Evolutionary conservation across 2,888 invertebrate genomes (phyloP), one percentile per base, ranked within the genome.

Genomic region (Osmoderma eremita): DNA sequence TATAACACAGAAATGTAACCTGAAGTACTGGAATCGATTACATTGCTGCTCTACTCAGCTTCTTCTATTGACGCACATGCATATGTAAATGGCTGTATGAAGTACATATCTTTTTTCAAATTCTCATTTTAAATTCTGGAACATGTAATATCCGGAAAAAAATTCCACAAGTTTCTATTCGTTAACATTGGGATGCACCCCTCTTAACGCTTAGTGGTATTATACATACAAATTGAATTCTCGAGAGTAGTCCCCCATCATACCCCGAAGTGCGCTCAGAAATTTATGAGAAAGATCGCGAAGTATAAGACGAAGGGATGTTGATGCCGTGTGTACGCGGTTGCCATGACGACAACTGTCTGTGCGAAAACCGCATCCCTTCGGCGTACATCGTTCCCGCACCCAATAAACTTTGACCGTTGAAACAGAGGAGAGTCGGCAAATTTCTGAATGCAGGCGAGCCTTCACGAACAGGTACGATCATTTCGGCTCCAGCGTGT

Each of bases 281-380:
- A 65, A 65, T 65, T 65, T 56, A 65, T 65, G 65, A 49, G 56
- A 49, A 65, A 65, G 58, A 38, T 45, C 58, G 58, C 45, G 18
- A 45, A 45, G 24, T 22, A 30, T n/a, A 15, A 61, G 18, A 18
- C 45, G 24, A 15, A 36, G 30, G 45, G 58, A 13, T 58, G 30
- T 30, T 48, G 18, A 36, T 61, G 12, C 15, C 41, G 50, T 58
- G 65, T 50, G 39, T 50, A 51, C 65, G 51, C 18, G 17, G 51
- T 65, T 50, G 38, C 65, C 65, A 65, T 62, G 15, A 45, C 50
- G 30, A 68, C 62, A 8, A 12, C 36, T 20, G 51, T 51, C 39
- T 38, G 42, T 18, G 38, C 17, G 22, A 68, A 68, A 53, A 68
- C 53, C 62, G 45, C 22, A 50, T 53, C 50, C 13, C 3, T 39